Evolutionary conservation across 2,888 invertebrate species (phyloP), one percentile per base, ranked within the genome.

Genomic region (Drosophila basisetae): DNA sequence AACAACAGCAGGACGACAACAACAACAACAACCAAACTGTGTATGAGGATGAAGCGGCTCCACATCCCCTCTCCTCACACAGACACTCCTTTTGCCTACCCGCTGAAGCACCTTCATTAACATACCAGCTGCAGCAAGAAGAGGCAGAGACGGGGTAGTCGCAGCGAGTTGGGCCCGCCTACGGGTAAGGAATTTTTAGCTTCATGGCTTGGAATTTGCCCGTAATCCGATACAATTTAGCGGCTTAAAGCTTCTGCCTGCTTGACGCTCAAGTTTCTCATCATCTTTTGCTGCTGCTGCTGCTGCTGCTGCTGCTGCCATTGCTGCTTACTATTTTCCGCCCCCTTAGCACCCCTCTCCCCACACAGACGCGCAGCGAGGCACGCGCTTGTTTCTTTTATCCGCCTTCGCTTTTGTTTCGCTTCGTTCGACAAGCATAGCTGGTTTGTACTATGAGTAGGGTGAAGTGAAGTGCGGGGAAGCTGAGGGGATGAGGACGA

Each of bases 151-250:
- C 37, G 41, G 5, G 30, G 41, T 43, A 30, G 28, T 4, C 30
- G 39, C 28, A 22, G 35, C 5, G 10, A 25, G 43, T 49, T 58
- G 35, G 43, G 61, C 61, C 66, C 55, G 77, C 79, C 77, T 74
- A 68, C 76, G 81, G 80, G 81, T 71, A 82, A 83, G 82, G 89
- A 84, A 90, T 90, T 84, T 47, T 85, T 65, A 82, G 83, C 89
- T 84, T 74, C 86, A 81, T 84, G 80, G 80, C 80, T 80, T 82
- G 90, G 84, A 84, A 85, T 88, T 89, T 89, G 78, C 83, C 83
- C 85, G 88, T 88, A 88, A 88, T 90, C 90, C 90, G 88, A 88
- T 88, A 88, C 88, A 86, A 90, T 88, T 88, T 90, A 88, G 88
- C 82, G 86, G 88, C 88, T 88, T 88, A 89, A 89, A 90, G 90